Evolutionary conservation across 2,888 invertebrate species (phyloP), one percentile per base, ranked within the genome.

Genomic region (Tipula confusa): DNA sequence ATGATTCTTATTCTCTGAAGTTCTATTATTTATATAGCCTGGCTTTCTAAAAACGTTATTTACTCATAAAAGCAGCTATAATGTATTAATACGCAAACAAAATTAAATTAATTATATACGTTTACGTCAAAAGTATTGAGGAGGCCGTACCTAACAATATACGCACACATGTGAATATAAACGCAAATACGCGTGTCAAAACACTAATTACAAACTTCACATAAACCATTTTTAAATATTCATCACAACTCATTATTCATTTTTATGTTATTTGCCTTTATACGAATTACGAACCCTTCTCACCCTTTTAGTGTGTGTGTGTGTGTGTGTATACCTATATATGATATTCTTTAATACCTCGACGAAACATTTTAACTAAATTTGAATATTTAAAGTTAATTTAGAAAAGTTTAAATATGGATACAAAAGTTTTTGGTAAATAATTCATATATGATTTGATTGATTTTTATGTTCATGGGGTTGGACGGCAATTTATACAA

Each of bases 211-310:
- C 64, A 64, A 43, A 64, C 24, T 64, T 64, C 64, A 9, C 64
- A 64, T 64, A 18, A 64, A 64, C 64, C 64, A 64, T 64, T 64
- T 64, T 64, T 64, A 64, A 64, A 64, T 64, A 64, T 64, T 64
- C 64, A 64, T 64, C 18, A 43, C 15, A 24, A 18, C 64, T 64
- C 64, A 64, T 64, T 64, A 64, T 64, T 64, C 64, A 64, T 64
- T 64, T 24, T 64, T 64, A 24, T 64, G 9, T 18, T 64, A 64
- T 64, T 24, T 43, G n/a, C 43, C n/a, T n/a, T n/a, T n/a, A n/a
- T n/a, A n/a, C n/a, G n/a, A n/a, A n/a, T 43, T 43, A 64, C 24
- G 64, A 64, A 9, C 64, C 9, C 24, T 18, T 64, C 24, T 3
- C 64, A 64, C 3, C 18, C 64, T 64, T n/a, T 24, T 24, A 9